phyloP scores from a whole-genome alignment of 2,888 invertebrate genomes.

The Eubasilissa splendida region DNA sequence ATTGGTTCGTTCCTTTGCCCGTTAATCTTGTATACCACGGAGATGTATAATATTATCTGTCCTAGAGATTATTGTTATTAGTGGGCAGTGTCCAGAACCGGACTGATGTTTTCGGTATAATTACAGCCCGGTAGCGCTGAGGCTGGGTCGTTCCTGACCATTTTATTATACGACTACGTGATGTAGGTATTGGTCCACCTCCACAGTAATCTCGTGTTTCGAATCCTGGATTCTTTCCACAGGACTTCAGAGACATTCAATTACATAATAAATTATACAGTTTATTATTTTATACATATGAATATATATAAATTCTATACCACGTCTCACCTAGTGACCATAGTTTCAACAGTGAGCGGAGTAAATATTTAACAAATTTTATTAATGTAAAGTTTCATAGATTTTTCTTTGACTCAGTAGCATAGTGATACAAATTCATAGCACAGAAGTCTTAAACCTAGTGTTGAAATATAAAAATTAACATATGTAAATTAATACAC shows the following conservation, averaged over 20 bases:
- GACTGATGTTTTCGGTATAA: conserved; percentile 43
- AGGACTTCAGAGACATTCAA: not conserved
- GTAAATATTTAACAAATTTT: too few relatives aligned
- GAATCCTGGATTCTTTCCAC: conserved; percentile 27
- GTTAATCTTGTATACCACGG: not conserved
- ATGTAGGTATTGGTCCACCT: conserved; percentile 55
- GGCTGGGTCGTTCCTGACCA: conserved; percentile 43
- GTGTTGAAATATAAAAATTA: too few relatives aligned
- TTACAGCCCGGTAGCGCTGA: conserved; percentile 43
- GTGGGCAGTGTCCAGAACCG: conserved; percentile 26
- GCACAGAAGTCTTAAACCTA: too few relatives aligned
- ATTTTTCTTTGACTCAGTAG: too few relatives aligned
- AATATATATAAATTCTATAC: too few relatives aligned
- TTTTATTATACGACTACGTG: conserved; percentile 58
- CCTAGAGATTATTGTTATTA: conserved; percentile 59
- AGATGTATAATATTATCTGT: conserved; percentile 46
- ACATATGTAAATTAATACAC: too few relatives aligned
- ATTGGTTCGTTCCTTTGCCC: not conserved
- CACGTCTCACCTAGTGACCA: too few relatives aligned
- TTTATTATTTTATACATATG: too few relatives aligned
- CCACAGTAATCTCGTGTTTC: conserved; percentile 50
- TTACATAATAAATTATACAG: too few relatives aligned
- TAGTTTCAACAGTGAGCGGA: too few relatives aligned
- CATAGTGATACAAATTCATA: too few relatives aligned
- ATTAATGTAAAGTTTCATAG: too few relatives aligned